Conservation (phyloP, 2,888 invertebrate species). For the Cecidostiba fungosa region DNA sequence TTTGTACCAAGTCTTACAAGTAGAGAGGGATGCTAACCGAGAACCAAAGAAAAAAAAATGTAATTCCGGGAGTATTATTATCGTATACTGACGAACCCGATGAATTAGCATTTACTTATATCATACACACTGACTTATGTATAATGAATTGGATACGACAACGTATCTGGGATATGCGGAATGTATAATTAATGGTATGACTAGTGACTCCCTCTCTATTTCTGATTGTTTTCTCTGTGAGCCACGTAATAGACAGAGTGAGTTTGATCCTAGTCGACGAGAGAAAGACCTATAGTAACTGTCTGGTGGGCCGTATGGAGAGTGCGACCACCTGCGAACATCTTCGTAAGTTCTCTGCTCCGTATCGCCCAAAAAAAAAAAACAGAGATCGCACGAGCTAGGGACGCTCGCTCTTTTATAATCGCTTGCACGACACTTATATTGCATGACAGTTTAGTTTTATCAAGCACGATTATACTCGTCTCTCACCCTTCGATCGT, state of each 20-base stretch:
- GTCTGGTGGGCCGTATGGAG: constrained; percentile 26
- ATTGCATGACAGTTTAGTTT: constrained; percentile 38
- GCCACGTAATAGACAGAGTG: constrained; percentile 16
- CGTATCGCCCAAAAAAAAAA: background rate
- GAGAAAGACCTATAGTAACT: constrained; percentile 14
- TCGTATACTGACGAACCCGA: no score
- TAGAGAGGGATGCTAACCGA: constrained; percentile 31
- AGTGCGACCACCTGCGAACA: constrained; percentile 32
- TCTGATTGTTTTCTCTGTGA: background rate
- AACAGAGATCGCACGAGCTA: constrained; percentile 27
- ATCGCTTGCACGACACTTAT: constrained; percentile 46
- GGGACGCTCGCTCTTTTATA: constrained; percentile 32
- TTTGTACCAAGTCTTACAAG: constrained; percentile 72
- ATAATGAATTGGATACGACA: background rate
- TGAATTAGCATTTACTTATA: background rate
- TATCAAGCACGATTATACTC: constrained; percentile 21
- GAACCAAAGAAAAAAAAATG: background rate
- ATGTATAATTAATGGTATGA: background rate
- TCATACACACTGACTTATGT: background rate
- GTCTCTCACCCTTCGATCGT: background rate
- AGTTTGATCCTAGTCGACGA: constrained; percentile 37
- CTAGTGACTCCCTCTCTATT: constrained; percentile 23
- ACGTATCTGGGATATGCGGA: background rate
- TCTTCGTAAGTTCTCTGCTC: constrained; percentile 55
- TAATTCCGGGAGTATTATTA: no score